Evolutionary conservation across 2,113 vertebrate genomes (phyloP).

Genomic region (Asarcornis scutulata): DNA sequence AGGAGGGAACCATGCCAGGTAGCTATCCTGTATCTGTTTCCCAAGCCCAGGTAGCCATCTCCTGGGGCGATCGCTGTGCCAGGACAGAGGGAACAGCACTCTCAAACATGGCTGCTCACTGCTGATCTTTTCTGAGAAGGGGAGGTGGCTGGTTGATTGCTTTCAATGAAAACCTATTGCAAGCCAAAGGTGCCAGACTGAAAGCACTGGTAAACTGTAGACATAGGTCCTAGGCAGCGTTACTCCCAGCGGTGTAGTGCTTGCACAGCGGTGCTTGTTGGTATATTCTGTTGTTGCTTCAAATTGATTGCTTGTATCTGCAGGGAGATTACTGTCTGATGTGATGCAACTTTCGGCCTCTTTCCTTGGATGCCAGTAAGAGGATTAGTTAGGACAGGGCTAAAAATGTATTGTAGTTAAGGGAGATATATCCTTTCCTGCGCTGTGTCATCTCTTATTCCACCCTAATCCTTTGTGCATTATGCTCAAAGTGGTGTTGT

Average conservation of each 20-base stretch:
- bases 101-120: not conserved
- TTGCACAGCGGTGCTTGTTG: not conserved
- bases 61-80: not conserved
- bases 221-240: not conserved
- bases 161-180: not conserved
- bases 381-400: constrained; percentile 17
- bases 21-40: not conserved
- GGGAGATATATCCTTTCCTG: not conserved
- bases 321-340: not conserved
- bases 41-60: not conserved
- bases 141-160: not conserved
- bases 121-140: not conserved
- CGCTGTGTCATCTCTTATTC: not conserved
- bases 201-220: not conserved
- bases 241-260: not conserved
- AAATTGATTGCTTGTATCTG: not conserved
- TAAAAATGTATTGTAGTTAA: constrained; percentile 24
- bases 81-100: not conserved
- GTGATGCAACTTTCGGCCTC: not conserved
- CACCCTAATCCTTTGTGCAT: not conserved
- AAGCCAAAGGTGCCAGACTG: not conserved
- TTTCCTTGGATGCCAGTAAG: not conserved
- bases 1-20: not conserved
- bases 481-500: not conserved
- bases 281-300: not conserved